Percentiles rank a stretch among this genome's conserved stretches.
Evolutionary conservation across 2,797 vertebrate genomes (phyloP).

Genomic region (Eurystomus glaucurus): DNA sequence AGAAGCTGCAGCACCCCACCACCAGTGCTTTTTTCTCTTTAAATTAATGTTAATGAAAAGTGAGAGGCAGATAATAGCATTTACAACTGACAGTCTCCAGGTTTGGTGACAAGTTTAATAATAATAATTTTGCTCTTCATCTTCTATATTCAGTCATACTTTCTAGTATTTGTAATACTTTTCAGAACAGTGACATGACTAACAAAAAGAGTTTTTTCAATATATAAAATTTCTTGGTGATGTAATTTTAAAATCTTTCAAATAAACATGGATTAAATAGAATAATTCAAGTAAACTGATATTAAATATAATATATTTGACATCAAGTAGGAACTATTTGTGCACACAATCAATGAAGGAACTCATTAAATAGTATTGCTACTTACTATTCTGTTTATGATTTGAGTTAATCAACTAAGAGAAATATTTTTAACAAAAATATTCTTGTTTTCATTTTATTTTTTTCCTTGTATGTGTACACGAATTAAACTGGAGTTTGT

Average conservation of each 20-base stretch:
- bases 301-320: neutral
- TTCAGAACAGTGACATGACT: neutral
- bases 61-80: neutral
- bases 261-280: neutral
- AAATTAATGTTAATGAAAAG: neutral
- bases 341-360: neutral
- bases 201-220: neutral
- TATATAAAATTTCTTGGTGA: neutral
- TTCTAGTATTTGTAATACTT: neutral
- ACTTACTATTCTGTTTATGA: neutral
- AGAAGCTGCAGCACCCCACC: neutral
- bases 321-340: neutral
- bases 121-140: neutral
- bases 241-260: neutral
- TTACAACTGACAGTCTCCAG: neutral
- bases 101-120: neutral
- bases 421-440: neutral
- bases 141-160: neutral
- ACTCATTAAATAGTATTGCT: neutral
- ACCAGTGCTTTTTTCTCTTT: neutral
- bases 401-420: neutral
- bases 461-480: accelerated
- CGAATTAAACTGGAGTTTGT: neutral
- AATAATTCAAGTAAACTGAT: neutral
- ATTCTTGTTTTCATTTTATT: neutral